Evolutionary conservation across 2,888 invertebrate species (phyloP), one percentile per base, ranked within the genome.

Genomic region (Pristionchus maxplancki): DNA sequence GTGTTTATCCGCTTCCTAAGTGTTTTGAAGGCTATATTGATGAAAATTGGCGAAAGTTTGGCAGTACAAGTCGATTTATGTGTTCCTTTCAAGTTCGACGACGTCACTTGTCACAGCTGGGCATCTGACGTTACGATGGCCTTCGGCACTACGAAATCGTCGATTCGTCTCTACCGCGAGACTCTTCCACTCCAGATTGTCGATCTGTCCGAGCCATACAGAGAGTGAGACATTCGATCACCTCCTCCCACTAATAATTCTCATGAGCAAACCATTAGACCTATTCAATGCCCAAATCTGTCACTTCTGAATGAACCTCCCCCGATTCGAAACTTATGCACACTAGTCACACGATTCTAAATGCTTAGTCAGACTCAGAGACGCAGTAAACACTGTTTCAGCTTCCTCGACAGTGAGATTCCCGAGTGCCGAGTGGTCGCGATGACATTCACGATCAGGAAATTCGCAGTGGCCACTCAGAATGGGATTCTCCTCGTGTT

Each of bases 71-170:
- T n/a, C n/a, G 20, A 92, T 92, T 28, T 62, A 92, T 87, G 92
- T 92, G 34, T 17, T n/a, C 37, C 3, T 6, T 50, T 53, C 24
- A 20, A 88, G 88, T 81, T 88, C 58, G 78, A 81, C 17, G 88
- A 88, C 62, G 89, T 92, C 13, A 89, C 89, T 15, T 93, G 93
- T 86, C 93, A 93, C 89, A 91, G 90, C 28, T 93, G 93, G 93
- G 91, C 92, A 0, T 92, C 91, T 64, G 93, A 93, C 87, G 93
- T 93, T 2, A 93, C 93, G 44, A 90, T 93, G 34, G 91, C 92
- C n/a, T 93, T 93, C 84, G 93, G 93, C 15, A 92, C 90, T 6
- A 88, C 50, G n/a, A 74, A 89, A 11, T 92, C 93, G 1, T 83
- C 89, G 13, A 81, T 93, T 40, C 88, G 89, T n/a, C 89, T 93